These are phyloP conservation scores for Urocyon cinereoargenteus DNA, from an alignment of 2,797 vertebrate genomes.

Conservation along the genomic window DNA sequence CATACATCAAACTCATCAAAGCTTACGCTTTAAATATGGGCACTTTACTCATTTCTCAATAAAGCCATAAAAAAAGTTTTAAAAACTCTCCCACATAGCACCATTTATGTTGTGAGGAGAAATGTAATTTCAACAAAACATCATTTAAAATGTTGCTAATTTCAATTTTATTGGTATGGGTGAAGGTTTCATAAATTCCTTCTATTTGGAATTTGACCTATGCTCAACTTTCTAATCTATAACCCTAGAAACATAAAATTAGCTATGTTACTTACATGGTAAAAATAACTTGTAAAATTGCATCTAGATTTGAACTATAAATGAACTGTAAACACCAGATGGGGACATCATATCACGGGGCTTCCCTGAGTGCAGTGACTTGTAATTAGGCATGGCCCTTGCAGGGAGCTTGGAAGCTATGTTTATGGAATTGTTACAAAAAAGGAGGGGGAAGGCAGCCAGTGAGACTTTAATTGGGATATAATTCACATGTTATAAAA, in stretches of 20 bases:
- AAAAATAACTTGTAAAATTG: neutral
- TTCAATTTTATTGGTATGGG: neutral
- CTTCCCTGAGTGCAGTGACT: neutral
- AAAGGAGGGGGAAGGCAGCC: neutral
- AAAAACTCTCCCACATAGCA: neutral
- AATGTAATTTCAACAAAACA: conserved; percentile 6
- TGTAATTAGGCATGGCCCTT: neutral
- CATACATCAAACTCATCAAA: neutral
- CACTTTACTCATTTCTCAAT: neutral
- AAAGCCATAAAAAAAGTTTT: neutral
- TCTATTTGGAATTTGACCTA: neutral
- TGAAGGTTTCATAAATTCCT: conserved; percentile 9
- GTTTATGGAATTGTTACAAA: neutral
- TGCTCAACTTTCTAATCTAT: neutral
- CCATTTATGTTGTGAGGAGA: neutral
- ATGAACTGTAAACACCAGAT: neutral
- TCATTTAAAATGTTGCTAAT: conserved; percentile 3
- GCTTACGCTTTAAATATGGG: neutral
- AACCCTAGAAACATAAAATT: neutral
- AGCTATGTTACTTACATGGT: neutral
- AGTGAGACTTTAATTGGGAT: neutral
- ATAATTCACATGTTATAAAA: neutral
- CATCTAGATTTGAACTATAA: neutral
- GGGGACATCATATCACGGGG: neutral
- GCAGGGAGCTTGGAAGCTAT: neutral